phyloP scores from a whole-genome alignment of 1,140 invertebrate species.

The Caenorhabditis remanei region DNA sequence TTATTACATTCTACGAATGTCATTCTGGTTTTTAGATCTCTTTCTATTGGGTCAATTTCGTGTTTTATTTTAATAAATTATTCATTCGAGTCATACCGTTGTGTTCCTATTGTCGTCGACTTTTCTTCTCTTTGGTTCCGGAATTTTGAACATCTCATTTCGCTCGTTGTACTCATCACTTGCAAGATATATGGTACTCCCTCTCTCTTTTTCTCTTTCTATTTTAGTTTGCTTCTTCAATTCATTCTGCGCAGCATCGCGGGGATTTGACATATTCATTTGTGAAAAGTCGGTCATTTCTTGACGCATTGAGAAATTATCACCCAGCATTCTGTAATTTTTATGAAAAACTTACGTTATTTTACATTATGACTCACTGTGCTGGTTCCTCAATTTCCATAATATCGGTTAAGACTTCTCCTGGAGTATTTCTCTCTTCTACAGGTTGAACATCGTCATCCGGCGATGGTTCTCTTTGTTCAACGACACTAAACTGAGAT shows the following conservation, averaged over 20 bases:
- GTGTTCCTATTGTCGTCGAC: not conserved
- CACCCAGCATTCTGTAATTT: too few species aligned
- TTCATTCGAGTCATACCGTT: not conserved
- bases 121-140: constrained; percentile 8
- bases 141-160: not conserved
- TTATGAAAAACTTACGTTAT: too few species aligned
- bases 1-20: not conserved
- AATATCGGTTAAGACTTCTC: not conserved
- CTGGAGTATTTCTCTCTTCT: not conserved
- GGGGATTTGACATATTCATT: too few species aligned
- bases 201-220: not conserved
- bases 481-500: not conserved
- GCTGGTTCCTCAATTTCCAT: not conserved
- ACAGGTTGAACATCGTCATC: not conserved
- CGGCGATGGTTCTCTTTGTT: not conserved
- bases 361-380: not conserved
- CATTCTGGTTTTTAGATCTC: not conserved
- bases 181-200: not conserved
- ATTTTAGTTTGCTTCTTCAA: not conserved
- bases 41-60: not conserved
- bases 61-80: constrained; percentile 13
- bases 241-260: not conserved
- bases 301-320: not conserved
- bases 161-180: not conserved
- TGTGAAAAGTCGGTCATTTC: too few species aligned